Evolutionary conservation across 2,113 vertebrate genomes (phyloP).

Genomic region (Poeciliopsis occidentalis): DNA sequence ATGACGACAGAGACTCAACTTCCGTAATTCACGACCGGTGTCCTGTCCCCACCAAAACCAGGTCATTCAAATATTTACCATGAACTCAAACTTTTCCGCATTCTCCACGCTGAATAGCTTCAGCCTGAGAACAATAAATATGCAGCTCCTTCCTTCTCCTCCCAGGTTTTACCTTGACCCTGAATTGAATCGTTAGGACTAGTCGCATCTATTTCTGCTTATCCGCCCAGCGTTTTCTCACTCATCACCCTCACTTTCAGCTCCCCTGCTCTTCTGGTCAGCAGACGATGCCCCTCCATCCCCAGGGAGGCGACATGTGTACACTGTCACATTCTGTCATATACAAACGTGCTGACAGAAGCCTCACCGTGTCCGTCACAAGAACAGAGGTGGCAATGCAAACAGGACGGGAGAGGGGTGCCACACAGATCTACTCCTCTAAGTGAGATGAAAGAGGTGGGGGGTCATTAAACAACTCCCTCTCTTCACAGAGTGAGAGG

Average conservation of each 20-base stretch:
- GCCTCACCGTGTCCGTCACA: conserved; percentile 62
- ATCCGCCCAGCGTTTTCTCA: background rate
- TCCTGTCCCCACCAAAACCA: conserved; percentile 25
- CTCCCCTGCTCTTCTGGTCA: conserved; percentile 27
- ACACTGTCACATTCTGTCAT: conserved; percentile 65
- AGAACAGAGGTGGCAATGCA: conserved; percentile 66
- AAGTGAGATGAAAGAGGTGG: conserved; percentile 14
- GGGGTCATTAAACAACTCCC: conserved; percentile 53
- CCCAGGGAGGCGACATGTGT: conserved; percentile 69
- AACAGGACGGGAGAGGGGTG: conserved; percentile 46
- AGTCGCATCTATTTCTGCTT: background rate
- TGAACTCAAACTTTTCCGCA: conserved; percentile 30
- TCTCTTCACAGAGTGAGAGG: conserved; percentile 44
- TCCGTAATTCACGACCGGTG: conserved; percentile 3
- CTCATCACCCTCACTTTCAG: background rate
- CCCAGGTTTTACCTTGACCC: background rate
- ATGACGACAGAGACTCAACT: conserved; percentile 14
- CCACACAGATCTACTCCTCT: conserved; percentile 49
- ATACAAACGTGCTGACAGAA: conserved; percentile 61
- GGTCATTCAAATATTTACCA: conserved; percentile 42
- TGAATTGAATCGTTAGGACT: background rate
- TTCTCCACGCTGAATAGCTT: conserved; percentile 24
- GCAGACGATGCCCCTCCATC: conserved; percentile 48
- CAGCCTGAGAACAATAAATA: background rate
- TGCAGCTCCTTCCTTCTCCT: background rate